Conservation (phyloP, 1,140 invertebrate species). For the Physella acuta region DNA sequence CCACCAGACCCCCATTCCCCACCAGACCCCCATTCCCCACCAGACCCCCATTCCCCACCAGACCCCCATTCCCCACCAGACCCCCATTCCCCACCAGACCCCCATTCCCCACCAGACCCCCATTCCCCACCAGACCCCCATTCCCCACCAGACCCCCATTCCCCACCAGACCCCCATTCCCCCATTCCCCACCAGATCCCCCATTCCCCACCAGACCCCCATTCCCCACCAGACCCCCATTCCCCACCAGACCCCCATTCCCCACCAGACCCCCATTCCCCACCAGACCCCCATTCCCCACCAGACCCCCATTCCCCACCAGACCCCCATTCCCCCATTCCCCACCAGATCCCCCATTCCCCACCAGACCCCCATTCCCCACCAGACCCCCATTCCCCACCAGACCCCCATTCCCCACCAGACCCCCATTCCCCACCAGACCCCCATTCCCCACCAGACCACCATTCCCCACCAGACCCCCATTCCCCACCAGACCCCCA, state of each 20-base stretch:
- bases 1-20: too few relatives aligned
- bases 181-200: background rate
- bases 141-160: background rate
- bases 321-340: background rate
- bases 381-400: too few relatives aligned
- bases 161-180: background rate
- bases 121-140: background rate
- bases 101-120: background rate
- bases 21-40: too few relatives aligned
- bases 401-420: too few relatives aligned
- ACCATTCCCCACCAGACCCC: too few relatives aligned
- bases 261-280: background rate
- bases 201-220: background rate
- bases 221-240: background rate
- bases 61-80: too few relatives aligned
- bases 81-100: background rate
- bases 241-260: background rate
- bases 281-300: background rate
- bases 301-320: too few relatives aligned
- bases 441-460: too few relatives aligned
- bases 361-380: too few relatives aligned
- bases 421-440: too few relatives aligned
- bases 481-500: too few relatives aligned
- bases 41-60: too few relatives aligned
- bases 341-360: background rate